Percentiles rank a stretch among this genome's conserved stretches.
phyloP scores from a whole-genome alignment of 37 sponge, comb jelly and placozoan genomes.

The Diacarnus erythraeanus region DNA sequence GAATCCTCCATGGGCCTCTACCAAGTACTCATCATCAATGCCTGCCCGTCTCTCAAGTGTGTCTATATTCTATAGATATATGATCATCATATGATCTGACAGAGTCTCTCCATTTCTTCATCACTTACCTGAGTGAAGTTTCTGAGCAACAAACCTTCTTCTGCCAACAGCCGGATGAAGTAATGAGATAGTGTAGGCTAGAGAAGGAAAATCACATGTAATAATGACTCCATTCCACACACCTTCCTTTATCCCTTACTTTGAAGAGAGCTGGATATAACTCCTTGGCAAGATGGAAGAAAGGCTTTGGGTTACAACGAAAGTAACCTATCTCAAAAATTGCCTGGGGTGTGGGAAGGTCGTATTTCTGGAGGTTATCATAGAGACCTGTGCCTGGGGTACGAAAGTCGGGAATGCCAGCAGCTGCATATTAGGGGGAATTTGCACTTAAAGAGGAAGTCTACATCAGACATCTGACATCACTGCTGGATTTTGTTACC shows the following conservation, averaged over 20 bases:
- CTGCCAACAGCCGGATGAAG: constrained; percentile 83
- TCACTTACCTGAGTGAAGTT: constrained; percentile 85
- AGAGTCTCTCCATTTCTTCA: too few species aligned
- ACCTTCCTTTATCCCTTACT: constrained; percentile 32
- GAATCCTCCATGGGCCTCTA: constrained; percentile 97
- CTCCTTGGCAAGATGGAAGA: constrained; percentile 89
- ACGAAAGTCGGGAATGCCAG: constrained; percentile 97
- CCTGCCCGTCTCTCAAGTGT: constrained; percentile 91
- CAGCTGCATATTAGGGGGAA: constrained; percentile 70
- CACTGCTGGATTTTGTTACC: constrained; percentile 31
- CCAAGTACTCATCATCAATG: constrained; percentile 56
- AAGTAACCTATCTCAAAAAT: constrained; percentile 94
- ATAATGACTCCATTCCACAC: not conserved
- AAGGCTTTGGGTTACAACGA: constrained; percentile 81
- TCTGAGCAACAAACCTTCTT: constrained; percentile 85
- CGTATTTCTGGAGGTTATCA: constrained; percentile 89
- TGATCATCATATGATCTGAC: too few species aligned
- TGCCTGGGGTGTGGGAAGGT: constrained; percentile 86
- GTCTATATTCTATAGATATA: constrained; percentile 86
- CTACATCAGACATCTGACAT: not conserved
- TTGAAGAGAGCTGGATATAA: constrained; percentile 93
- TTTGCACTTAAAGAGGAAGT: too few species aligned
- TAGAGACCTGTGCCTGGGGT: constrained; percentile 94
- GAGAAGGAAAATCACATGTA: not conserved
- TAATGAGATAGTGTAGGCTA: constrained; percentile 94